phyloP scores from a whole-genome alignment of 2,797 vertebrate species.

The Helarctos malayanus region DNA sequence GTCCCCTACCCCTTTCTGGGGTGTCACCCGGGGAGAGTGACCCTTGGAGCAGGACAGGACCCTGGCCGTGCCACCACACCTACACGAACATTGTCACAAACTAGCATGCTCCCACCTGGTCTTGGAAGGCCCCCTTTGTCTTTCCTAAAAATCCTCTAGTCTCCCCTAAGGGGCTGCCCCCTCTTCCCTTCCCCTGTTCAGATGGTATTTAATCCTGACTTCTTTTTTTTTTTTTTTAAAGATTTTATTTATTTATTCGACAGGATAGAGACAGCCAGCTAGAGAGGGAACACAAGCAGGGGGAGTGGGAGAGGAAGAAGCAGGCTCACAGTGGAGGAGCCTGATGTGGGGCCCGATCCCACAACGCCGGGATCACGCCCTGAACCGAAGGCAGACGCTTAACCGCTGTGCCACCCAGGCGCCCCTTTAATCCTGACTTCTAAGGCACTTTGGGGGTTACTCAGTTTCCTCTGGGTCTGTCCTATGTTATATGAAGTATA shows the following conservation, averaged over 20 bases:
- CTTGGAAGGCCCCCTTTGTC: neutral
- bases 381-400: no score
- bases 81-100: neutral
- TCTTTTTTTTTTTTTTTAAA: neutral
- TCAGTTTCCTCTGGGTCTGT: neutral
- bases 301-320: no score
- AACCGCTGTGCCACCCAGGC: no score
- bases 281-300: no score
- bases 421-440: neutral
- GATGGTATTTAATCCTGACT: neutral
- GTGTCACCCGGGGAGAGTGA: neutral
- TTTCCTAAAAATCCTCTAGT: neutral
- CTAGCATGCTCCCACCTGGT: rapidly evolving
- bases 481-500: neutral
- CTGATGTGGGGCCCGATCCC: no score
- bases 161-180: neutral
- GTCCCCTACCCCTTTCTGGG: neutral
- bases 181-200: neutral
- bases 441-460: neutral
- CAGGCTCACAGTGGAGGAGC: no score
- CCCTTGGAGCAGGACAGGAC: neutral
- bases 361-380: no score
- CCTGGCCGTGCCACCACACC: no score
- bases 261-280: no score
- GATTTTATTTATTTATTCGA: no score